Evolutionary conservation across 30 jellyfish, hydroid and myxozoan species (phyloP), one percentile per base, ranked within the genome.

Genomic region (Haliclystus octoradiatus): DNA sequence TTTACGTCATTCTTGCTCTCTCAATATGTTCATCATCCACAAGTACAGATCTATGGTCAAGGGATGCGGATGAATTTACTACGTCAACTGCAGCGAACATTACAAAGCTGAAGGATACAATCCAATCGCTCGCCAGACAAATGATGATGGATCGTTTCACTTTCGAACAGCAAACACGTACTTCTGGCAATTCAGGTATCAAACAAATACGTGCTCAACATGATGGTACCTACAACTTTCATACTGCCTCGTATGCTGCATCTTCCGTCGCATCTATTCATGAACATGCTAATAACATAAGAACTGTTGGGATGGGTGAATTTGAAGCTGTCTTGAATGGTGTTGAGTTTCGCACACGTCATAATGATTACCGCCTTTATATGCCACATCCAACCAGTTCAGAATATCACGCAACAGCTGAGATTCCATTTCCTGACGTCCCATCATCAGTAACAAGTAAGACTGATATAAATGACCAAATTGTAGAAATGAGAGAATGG

Each of bases 401-500:
- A n/a, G 47, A 50, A 25, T 69, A 35, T 27, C 79, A 69, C 47
- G 49, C 25, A 3, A 40, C 72, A 7, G 75, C 13, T 14, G 23
- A 49, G 14, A 62, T 69, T 25, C 9, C 24, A 28, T 69, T 69
- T 25, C 79, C 79, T 19, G 74, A 49, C 19, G 79, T 69, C n/a
- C 79, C 79, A 33, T 47, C 0, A 26, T 72, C 29, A 27, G 79
- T 69, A 31, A 5, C 26, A 28, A 34, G 28, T 33, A 30, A 60
- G 33, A 35, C 76, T n/a, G 33, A 28, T 26, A 25, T 86, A 25
- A 65, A 35, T 1, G 85, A 71, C 26, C 94, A 86, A 52, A 52
- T 75, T 28, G 62, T 66, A 31, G 96, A 86, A 52, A 86, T 86
- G 96, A 71, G 93, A 33, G 74, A 72, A 69, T 86, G 96, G 96